Base-by-base conservation (phyloP, 2,888 invertebrate genomes). In the Drosophila phalerata region DNA sequence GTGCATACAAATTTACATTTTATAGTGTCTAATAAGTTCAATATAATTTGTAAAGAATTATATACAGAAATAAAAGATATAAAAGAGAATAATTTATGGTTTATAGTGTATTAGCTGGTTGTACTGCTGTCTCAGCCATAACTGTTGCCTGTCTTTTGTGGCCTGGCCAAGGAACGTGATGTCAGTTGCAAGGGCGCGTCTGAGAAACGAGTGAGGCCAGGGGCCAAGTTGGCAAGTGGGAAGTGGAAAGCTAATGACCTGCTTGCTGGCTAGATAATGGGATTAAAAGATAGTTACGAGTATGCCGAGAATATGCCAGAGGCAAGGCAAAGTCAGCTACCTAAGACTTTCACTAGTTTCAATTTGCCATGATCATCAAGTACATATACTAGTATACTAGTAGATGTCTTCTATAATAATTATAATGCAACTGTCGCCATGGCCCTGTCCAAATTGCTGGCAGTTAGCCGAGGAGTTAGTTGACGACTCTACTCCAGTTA, bases 341-440 rank as follows among this genome's bases (percentile, higher is more conserved):
- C 73, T 37, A 37, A 38, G 76, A 76, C 75, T 76, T 76, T 76
- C 76, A 76, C 75, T 74, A 34, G 38, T 22, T 48, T 43, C 49
- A 37, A 40, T 38, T 48, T 55, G 22, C 45, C 55, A 61, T 37
- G 55, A 72, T 71, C 65, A 71, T 71, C 30, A 58, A 34, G 22
- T 22, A 22, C 22, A 19, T 19, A 19, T 19, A n/a, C n/a, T n/a
- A n/a, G 22, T 22, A 22, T 22, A n/a, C n/a, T n/a, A 22, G 22
- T 32, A 22, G 34, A 45, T 61, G 25, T 19, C 19, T 17, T 55
- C 40, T 58, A 43, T 51, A 52, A 69, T 69, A 85, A 85, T 85
- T 81, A 83, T 75, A 73, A 85, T 79, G 81, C 70, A 58, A 74
- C 77, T 86, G 81, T 85, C 84, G 81, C 81, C 76, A 70, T 43